Conservation (phyloP, 2,113 vertebrate species). For the Platichthys stellatus region DNA sequence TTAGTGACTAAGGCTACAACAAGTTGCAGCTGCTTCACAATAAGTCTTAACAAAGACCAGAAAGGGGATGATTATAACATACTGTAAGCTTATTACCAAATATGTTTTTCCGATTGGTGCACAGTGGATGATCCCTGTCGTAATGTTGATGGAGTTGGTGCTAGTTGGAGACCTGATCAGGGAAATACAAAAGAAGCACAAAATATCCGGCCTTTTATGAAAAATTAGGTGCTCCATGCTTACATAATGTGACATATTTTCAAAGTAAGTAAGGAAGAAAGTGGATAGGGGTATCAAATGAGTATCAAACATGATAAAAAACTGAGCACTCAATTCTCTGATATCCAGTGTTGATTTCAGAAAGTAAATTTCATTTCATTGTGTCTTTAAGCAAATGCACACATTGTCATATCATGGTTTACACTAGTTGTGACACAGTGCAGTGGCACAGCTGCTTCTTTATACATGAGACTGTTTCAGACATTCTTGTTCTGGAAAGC, state of each 20-base stretch:
- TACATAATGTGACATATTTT: background rate
- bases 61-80: background rate
- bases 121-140: too few relatives aligned
- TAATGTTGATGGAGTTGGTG: background rate
- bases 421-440: constrained; percentile 18
- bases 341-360: background rate
- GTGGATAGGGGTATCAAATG: background rate
- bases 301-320: background rate
- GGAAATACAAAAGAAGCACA: background rate
- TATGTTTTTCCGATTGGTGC: background rate
- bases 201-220: background rate
- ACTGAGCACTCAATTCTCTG: background rate
- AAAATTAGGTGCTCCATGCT: background rate
- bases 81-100: background rate
- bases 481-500: constrained; percentile 33
- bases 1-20: background rate
- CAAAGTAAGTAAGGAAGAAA: background rate
- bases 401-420: constrained; percentile 8
- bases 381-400: background rate
- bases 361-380: background rate
- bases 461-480: constrained; percentile 15
- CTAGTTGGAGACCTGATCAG: background rate
- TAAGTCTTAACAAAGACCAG: background rate
- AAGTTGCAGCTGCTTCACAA: background rate
- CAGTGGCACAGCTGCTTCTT: constrained; percentile 24